Evolutionary conservation across 2,888 invertebrate genomes (phyloP), one percentile per base, ranked within the genome.

Genomic region (Hemaris fuciformis): DNA sequence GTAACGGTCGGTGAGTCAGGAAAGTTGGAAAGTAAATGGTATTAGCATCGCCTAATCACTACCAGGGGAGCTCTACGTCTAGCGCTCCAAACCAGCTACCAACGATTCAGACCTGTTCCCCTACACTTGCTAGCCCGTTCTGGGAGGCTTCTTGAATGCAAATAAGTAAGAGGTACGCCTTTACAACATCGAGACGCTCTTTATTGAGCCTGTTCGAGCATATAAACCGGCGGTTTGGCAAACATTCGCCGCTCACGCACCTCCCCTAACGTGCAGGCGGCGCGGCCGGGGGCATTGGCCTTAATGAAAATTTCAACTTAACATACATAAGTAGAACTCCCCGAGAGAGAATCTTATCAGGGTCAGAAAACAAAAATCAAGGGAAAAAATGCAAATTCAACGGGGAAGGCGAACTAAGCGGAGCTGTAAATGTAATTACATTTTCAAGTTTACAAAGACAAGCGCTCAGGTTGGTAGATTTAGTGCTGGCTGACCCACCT

Each of bases 401-500:
- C 79, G 77, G 83, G 81, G 86, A 84, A 85, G 81, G 81, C 81
- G 84, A 86, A 88, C 85, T 87, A 84, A 87, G 84, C 87, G 81
- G 83, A 84, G 84, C 85, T 89, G 90, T 90, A 89, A 91, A 91
- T 90, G 91, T 91, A 92, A 91, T 91, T 91, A 92, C 89, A 91
- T 91, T 91, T 91, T 87, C 87, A 85, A 91, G 88, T 90, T 90
- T 90, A 89, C 90, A 89, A 91, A 91, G 90, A 91, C 90, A 88
- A 86, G 84, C 84, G 84, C 88, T 89, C 89, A 89, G 90, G 89
- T 91, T 86, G 85, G 86, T 87, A 90, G 89, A 91, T 91, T 91
- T 91, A 92, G 86, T 88, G 89, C 88, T 79, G 79, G 87, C 91
- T 90, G 90, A 91, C 91, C 91, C 85, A 83, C 84, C 89, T 86